A percentile compares a stretch with the other conserved stretches of the same genome.
These are phyloP conservation scores for Apoda limacodes DNA, from an alignment of 2,888 invertebrate genomes.

Conservation along the genomic window DNA sequence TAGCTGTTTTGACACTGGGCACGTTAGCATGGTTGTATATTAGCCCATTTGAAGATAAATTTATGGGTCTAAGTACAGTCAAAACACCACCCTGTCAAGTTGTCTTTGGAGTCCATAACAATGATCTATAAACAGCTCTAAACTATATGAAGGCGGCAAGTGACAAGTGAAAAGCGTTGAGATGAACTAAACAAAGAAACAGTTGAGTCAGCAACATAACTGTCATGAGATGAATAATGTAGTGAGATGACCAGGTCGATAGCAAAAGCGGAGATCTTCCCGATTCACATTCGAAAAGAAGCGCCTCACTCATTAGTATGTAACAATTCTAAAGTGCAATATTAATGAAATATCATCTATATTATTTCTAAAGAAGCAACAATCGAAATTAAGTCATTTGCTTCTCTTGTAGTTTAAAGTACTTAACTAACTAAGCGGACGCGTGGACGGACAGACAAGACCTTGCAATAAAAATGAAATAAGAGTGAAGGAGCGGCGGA, in stretches of 20 bases:
- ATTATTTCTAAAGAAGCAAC: no score
- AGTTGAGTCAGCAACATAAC: conserved; percentile 29
- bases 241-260: conserved; percentile 23
- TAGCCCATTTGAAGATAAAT: conserved; percentile 7
- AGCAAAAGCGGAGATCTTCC: no score
- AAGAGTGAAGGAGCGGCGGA: conserved; percentile 26
- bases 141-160: conserved; percentile 29
- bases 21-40: conserved; percentile 9
- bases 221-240: conserved; percentile 28
- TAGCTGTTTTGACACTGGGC: conserved; percentile 28
- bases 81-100: conserved; percentile 36
- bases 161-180: conserved; percentile 42
- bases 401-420: no score
- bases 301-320: conserved; percentile 18
- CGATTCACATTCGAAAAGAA: conserved; percentile 19
- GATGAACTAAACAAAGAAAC: conserved; percentile 19
- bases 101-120: no score
- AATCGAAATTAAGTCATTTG: no score
- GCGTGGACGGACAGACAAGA: conserved; percentile 49
- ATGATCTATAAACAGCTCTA: conserved; percentile 33
- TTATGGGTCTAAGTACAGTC: no score
- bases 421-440: no score
- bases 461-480: conserved; percentile 28
- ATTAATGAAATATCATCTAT: no score
- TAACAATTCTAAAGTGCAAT: conserved; percentile 15